Evolutionary conservation across 2,113 vertebrate species (phyloP).

Genomic region (Gracilinanus agilis): DNA sequence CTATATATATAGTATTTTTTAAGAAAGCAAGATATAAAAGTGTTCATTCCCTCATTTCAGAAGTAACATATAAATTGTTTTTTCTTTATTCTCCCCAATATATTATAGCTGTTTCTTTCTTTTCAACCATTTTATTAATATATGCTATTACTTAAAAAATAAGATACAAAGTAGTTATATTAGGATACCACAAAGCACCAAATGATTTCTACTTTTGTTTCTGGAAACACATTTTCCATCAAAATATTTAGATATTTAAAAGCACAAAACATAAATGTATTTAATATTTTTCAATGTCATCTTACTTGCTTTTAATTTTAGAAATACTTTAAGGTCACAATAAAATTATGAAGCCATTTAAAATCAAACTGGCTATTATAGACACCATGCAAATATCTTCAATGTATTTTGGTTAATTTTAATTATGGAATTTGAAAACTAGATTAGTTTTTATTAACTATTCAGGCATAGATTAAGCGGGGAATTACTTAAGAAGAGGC

Average conservation of each 20-base stretch:
- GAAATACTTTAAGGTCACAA: background rate
- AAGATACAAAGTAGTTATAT: background rate
- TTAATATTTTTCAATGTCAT: background rate
- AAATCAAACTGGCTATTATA: background rate
- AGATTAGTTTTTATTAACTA: background rate
- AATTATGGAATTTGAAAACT: background rate
- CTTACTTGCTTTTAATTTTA: background rate
- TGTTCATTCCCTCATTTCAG: background rate
- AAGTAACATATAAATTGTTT: background rate
- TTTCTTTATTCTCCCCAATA: background rate
- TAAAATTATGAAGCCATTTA: background rate
- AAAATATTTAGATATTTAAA: background rate
- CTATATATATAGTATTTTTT: background rate
- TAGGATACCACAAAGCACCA: no score
- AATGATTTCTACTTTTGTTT: background rate
- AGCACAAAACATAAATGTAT: background rate
- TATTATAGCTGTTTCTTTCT: background rate
- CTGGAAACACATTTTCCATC: background rate
- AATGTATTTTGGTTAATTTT: background rate
- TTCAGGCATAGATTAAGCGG: background rate
- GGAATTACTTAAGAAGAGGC: background rate
- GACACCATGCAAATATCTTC: background rate
- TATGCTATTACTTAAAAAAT: background rate
- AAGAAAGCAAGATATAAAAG: constrained; percentile 1
- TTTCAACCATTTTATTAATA: background rate